Base-by-base conservation (phyloP, 2,113 vertebrate species). In the Sander lucioperca region DNA sequence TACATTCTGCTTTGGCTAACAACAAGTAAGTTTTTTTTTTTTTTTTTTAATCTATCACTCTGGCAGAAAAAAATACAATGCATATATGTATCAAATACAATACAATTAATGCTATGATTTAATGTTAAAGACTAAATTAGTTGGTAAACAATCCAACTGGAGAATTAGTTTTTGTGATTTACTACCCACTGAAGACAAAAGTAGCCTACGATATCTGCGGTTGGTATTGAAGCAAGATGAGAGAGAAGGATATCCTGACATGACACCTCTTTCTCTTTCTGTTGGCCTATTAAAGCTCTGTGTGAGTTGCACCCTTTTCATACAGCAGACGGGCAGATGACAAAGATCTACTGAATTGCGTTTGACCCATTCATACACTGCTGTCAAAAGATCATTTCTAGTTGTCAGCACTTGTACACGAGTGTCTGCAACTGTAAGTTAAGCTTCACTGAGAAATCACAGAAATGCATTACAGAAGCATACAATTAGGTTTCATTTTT, bases 401-500 rank as follows among this genome's bases (percentile, higher is more conserved):
- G n/a, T n/a, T n/a, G n/a, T n/a, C n/a, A n/a, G n/a, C n/a, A n/a
- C n/a, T n/a, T n/a, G n/a, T n/a, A n/a, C n/a, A n/a, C n/a, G n/a
- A n/a, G n/a, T n/a, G n/a, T n/a, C n/a, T n/a, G n/a, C n/a, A n/a
- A n/a, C n/a, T n/a, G n/a, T 19, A n/a, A 9, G 27, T 23, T 25
- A 16, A 7, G 21, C 59, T 53, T 67, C 30, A n/a, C 7, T 30
- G 66, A 47, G 11, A 39, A 63, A 48, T 25, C 15, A 33, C 3
- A 19, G 6, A 77, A 71, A 25, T 27, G 3, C 4, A 72, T 80
- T 66, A 48, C 43, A 82, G 19, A 72, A 19, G 27, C 48, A 58
- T 19, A 10, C 27, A 76, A 56, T 48, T 21, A 19, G 33, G 51
- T 82, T 84, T 73, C 33, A 39, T 65, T 86, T 79, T 74, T 30